Evolutionary conservation across 2,797 vertebrate genomes (phyloP).

Genomic region (Notamacropus eugenii): DNA sequence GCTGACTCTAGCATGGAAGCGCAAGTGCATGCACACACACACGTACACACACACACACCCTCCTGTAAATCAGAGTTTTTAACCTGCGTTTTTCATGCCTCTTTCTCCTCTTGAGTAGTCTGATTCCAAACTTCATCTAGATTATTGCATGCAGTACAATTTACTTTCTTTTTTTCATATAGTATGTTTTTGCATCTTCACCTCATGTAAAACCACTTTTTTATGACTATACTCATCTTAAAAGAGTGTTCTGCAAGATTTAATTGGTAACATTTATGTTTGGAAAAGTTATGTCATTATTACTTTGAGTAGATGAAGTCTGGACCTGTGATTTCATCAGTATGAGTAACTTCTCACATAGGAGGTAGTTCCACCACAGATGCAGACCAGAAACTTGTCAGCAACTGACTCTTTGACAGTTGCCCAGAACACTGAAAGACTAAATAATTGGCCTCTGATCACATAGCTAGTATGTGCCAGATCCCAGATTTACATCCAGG

Average conservation of each 20-base stretch:
- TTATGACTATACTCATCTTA: constrained; percentile 18
- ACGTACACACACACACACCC: no score
- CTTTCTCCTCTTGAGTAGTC: constrained; percentile 40
- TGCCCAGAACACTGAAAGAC: not conserved
- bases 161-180: constrained; percentile 6
- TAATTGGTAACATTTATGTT: constrained; percentile 18
- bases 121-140: constrained; percentile 30
- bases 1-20: not conserved
- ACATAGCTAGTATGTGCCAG: not conserved
- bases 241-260: constrained; percentile 25
- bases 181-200: constrained; percentile 3
- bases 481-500: not conserved
- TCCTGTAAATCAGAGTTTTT: constrained; percentile 17
- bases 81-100: constrained; percentile 6
- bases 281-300: not conserved
- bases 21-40: not conserved
- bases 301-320: not conserved
- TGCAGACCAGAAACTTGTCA: not conserved
- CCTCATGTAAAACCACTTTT: constrained; percentile 33
- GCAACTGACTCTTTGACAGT: not conserved
- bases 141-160: constrained; percentile 39
- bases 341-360: not conserved
- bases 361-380: not conserved
- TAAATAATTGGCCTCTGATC: not conserved
- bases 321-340: not conserved